phyloP scores from a whole-genome alignment of 1,140 invertebrate species.

The Teleopsis dalmanni region DNA sequence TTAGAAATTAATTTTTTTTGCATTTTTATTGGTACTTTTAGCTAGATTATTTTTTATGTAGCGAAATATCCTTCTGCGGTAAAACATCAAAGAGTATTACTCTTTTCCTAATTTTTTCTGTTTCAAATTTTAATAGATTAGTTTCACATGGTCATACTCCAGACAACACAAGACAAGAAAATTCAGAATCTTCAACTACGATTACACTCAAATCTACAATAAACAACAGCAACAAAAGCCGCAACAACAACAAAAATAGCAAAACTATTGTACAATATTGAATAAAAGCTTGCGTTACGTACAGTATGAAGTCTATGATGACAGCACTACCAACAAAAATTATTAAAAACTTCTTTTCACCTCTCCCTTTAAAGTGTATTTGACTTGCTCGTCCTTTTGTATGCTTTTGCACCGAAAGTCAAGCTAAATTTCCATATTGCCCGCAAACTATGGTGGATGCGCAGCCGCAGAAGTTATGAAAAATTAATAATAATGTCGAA shows the following conservation, averaged over 20 bases:
- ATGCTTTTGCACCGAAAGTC: no score
- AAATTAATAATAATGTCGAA: conserved; percentile 46
- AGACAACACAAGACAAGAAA: not conserved
- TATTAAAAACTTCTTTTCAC: no score
- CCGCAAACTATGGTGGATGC: conserved; percentile 26
- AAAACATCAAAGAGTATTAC: conserved; percentile 7
- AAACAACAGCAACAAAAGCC: not conserved
- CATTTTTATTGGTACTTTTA: no score
- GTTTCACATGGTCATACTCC: conserved; percentile 31
- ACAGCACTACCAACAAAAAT: no score
- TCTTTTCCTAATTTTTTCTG: conserved; percentile 4
- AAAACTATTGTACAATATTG: no score
- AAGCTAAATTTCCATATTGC: conserved; percentile 23
- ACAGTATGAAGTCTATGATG: no score
- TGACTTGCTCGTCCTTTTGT: no score
- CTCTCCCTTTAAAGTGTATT: no score
- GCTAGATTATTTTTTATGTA: no score
- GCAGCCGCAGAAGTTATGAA: conserved; percentile 41
- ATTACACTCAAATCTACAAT: not conserved
- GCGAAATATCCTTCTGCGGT: no score
- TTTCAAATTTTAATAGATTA: conserved; percentile 33
- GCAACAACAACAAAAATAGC: not conserved
- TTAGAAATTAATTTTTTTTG: no score
- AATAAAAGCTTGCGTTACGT: no score
- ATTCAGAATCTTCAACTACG: not conserved